These are phyloP conservation scores for Virgularia gustaviana DNA, from an alignment of 92 coral and sea anemone species.

Conservation along the genomic window DNA sequence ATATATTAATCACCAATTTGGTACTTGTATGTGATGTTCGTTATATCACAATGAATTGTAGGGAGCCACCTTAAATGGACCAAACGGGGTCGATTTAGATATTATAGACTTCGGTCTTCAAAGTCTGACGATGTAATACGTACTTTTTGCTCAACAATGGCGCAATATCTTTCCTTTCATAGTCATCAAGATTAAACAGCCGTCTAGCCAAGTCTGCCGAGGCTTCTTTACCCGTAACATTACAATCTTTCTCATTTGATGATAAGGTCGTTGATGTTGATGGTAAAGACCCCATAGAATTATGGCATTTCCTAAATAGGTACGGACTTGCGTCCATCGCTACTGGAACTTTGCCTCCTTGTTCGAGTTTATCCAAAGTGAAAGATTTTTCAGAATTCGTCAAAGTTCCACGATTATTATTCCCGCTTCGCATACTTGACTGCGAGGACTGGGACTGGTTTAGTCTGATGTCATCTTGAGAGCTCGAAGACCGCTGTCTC, in stretches of 20 bases:
- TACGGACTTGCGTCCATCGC: constrained; percentile 13
- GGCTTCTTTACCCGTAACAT: too few species aligned
- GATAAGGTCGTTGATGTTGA: too few species aligned
- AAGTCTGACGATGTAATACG: constrained; percentile 13
- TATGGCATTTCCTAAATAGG: constrained; percentile 3
- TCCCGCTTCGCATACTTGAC: neutral
- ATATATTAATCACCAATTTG: too few species aligned
- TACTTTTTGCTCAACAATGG: constrained; percentile 86
- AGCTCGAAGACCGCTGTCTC: constrained; percentile 17
- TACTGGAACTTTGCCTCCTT: neutral
- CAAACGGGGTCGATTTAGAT: neutral
- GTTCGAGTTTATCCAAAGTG: neutral
- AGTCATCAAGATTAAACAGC: constrained; percentile 72
- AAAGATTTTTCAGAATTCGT: neutral
- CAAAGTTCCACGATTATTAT: neutral
- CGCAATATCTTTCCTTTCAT: constrained; percentile 75
- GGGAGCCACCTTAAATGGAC: neutral
- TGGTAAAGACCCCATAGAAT: constrained; percentile 63
- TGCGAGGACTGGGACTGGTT: neutral
- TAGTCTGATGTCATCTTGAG: neutral
- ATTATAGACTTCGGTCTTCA: neutral
- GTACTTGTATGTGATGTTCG: too few species aligned
- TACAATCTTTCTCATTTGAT: too few species aligned
- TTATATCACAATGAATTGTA: too few species aligned
- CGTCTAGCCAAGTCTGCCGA: constrained; percentile 59